Evolutionary conservation across 2,113 vertebrate genomes (phyloP).

Genomic region (human (Homo sapiens)): GRCh38 chr7:18123001-18123500

Average conservation of each 20-base stretch:
- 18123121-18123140: constrained; percentile 17
- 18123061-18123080: neutral
- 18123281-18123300: constrained; percentile 54
- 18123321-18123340: constrained; percentile 71
- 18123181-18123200: neutral
- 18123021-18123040: neutral
- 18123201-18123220: neutral
- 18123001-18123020: neutral
- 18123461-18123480: constrained; percentile 77
- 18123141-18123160: neutral
- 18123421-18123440: constrained; percentile 81
- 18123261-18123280: neutral
- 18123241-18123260: neutral
- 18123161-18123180: neutral
- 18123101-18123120: neutral
- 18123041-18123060: neutral
- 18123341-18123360: constrained; percentile 59
- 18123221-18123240: constrained; percentile 16
- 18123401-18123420: constrained; percentile 77
- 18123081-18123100: neutral
- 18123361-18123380: constrained; percentile 76
- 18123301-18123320: constrained; percentile 55
- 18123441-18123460: constrained; percentile 79
- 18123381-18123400: constrained; percentile 72
- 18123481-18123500: constrained; percentile 79